These are phyloP conservation scores for Tetramorium alpestre DNA, from an alignment of 1,140 invertebrate genomes.

Conservation along the genomic window DNA sequence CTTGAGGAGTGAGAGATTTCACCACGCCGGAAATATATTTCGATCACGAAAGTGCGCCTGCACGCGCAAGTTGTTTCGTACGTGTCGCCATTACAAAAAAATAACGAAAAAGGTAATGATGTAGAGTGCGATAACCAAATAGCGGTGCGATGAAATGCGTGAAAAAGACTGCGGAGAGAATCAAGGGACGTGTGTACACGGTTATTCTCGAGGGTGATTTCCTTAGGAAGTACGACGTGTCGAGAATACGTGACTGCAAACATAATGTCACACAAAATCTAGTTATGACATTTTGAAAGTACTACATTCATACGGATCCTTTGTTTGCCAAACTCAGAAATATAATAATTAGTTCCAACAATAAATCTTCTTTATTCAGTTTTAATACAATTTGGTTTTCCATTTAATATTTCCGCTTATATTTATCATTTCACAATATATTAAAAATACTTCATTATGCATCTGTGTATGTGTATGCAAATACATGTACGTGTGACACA, in stretches of 20 bases:
- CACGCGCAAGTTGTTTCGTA: not conserved
- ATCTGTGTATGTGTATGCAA: not conserved
- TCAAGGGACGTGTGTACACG: not conserved
- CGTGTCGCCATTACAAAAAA: conserved; percentile 15
- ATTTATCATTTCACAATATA: not conserved
- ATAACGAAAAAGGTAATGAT: not conserved
- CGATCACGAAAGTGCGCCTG: conserved; percentile 12
- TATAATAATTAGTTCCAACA: not conserved
- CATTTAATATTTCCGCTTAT: not conserved
- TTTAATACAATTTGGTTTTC: not conserved
- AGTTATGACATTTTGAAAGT: not conserved
- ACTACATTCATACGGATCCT: not conserved
- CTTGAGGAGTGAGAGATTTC: conserved; percentile 30
- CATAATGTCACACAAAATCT: not conserved
- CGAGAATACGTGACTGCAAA: not conserved
- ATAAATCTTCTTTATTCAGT: not conserved
- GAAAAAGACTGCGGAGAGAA: not conserved
- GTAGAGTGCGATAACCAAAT: conserved; percentile 38
- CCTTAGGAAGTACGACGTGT: not conserved
- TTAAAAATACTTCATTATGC: not conserved
- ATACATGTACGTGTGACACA: too few relatives aligned
- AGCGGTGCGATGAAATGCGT: not conserved
- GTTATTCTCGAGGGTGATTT: conserved; percentile 1
- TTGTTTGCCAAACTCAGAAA: not conserved
- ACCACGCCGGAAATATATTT: conserved; percentile 42